A percentile compares a stretch with the other conserved stretches of the same genome.
phyloP scores from a whole-genome alignment of 2,113 vertebrate genomes.

The Cacatua alba region DNA sequence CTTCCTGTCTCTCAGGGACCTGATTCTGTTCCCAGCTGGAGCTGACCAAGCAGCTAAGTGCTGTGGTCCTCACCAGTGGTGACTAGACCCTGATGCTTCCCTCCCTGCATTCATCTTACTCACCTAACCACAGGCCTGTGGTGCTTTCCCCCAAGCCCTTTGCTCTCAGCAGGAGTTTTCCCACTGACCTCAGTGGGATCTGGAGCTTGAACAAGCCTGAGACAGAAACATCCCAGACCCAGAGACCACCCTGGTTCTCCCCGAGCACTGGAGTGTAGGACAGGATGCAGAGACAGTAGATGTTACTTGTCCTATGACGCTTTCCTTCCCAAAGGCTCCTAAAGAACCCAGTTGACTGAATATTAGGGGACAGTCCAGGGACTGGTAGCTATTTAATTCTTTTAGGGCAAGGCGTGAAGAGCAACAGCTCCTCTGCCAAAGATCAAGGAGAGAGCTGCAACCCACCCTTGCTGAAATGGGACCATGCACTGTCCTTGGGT shows the following conservation, averaged over 20 bases:
- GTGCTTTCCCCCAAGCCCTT: not conserved
- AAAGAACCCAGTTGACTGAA: not conserved
- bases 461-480: not conserved
- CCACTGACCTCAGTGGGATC: not conserved
- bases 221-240: not conserved
- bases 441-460: not conserved
- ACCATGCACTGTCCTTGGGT: not conserved
- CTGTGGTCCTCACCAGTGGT: not conserved
- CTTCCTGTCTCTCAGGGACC: not conserved
- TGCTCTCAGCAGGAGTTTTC: not conserved
- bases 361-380: not conserved
- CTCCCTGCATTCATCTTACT: not conserved
- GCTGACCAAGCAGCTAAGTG: not conserved
- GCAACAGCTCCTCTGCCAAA: not conserved
- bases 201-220: not conserved
- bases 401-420: not conserved
- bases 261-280: not conserved
- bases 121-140: rapidly evolving
- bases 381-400: not conserved
- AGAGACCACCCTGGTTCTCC: not conserved
- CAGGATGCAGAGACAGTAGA: not conserved
- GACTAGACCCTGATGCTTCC: rapidly evolving
- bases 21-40: not conserved
- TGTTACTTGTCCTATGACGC: not conserved
- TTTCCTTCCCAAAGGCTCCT: not conserved